Conservation (phyloP, 92 coral and sea anemone species). For the Umimayanthus chanpuru region DNA sequence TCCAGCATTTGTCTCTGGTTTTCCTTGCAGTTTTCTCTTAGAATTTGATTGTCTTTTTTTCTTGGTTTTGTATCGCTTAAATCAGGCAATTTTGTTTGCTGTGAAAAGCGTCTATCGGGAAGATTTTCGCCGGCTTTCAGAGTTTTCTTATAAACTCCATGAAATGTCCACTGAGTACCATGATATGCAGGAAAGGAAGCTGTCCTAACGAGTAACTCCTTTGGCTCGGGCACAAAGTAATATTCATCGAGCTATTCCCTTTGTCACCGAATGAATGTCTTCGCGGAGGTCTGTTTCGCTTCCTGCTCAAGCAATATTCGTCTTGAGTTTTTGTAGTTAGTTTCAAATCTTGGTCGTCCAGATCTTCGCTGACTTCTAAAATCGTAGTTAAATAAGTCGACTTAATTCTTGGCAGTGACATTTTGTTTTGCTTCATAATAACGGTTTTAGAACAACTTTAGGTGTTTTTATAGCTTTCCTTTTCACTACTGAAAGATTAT, state of each 20-base stretch:
- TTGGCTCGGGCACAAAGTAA: not conserved
- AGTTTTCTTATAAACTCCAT: slow-evolving; percentile 9
- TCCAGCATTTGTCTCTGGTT: slow-evolving; percentile 9
- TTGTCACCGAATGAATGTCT: slow-evolving; percentile 22
- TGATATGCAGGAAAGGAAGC: not conserved
- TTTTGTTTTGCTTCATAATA: not conserved
- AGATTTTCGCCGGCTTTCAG: slow-evolving; percentile 7
- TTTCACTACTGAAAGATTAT: not conserved
- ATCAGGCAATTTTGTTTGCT: not conserved
- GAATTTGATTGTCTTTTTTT: not conserved
- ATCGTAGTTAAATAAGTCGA: slow-evolving; percentile 20
- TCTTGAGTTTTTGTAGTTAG: not conserved
- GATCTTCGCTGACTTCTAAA: slow-evolving; percentile 21
- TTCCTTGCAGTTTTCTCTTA: not conserved
- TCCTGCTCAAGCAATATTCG: not conserved
- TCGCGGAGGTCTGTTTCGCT: not conserved
- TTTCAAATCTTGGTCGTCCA: not conserved
- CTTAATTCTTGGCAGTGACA: slow-evolving; percentile 13
- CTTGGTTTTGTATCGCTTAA: not conserved
- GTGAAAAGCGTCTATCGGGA: not conserved
- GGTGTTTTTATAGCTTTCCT: not conserved
- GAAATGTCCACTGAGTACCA: not conserved
- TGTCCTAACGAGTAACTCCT: not conserved
- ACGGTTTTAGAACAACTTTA: not conserved
- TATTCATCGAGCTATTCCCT: not conserved